Percentiles rank a stretch among this genome's conserved stretches.
phyloP scores from a whole-genome alignment of 2,113 vertebrate species.

The Microcebus tavaratra region DNA sequence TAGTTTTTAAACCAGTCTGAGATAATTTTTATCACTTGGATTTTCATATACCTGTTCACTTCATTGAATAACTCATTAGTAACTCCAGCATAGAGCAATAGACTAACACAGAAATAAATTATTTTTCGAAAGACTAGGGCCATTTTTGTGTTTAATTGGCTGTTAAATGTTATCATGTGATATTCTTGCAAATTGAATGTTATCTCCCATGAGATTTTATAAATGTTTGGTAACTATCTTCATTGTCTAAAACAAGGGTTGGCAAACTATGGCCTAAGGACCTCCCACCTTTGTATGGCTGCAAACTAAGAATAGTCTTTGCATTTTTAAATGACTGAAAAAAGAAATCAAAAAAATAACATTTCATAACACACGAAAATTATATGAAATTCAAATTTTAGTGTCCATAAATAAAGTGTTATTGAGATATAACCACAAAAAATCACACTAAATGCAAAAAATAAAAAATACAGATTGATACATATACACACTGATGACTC shows the following conservation, averaged over 20 bases:
- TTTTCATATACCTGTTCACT: background rate
- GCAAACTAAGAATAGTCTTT: background rate
- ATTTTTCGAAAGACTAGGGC: constrained; percentile 25
- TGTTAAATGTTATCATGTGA: constrained; percentile 13
- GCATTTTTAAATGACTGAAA: background rate
- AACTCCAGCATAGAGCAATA: background rate
- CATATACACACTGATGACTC: background rate
- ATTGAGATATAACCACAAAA: background rate
- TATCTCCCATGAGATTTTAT: constrained; percentile 23
- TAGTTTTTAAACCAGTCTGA: background rate
- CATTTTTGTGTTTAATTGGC: constrained; percentile 29
- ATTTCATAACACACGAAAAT: background rate
- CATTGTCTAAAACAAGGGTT: background rate
- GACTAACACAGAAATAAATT: background rate
- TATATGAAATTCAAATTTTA: background rate
- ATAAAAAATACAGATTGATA: background rate
- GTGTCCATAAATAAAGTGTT: background rate
- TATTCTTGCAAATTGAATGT: constrained; percentile 32
- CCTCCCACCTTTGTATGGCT: background rate
- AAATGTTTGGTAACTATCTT: constrained; percentile 24
- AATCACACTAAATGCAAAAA: background rate
- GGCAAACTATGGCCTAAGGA: background rate
- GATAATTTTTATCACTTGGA: background rate
- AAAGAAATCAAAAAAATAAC: background rate
- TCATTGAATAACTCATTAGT: constrained; percentile 17